These are phyloP conservation scores for Ficedula albicollis DNA, from an alignment of 2,797 vertebrate genomes.

Conservation along the genomic window DNA sequence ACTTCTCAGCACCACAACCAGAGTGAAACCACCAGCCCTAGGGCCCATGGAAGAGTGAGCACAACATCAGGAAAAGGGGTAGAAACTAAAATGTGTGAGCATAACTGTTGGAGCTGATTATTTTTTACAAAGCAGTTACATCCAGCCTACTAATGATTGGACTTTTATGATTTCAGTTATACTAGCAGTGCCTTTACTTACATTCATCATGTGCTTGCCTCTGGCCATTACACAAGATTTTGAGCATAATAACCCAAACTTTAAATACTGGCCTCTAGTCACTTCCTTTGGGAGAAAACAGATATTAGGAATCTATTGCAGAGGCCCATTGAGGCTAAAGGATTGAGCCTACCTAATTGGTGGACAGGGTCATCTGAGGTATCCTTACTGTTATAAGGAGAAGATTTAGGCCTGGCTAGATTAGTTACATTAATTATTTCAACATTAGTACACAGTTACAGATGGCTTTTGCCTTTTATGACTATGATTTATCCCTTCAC, in stretches of 20 bases:
- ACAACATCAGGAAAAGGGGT: not conserved
- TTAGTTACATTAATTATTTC: not conserved
- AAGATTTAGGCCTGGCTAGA: not conserved
- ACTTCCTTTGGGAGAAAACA: not conserved
- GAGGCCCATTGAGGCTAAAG: not conserved
- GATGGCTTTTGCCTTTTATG: not conserved
- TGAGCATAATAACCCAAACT: not conserved
- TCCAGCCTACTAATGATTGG: not conserved
- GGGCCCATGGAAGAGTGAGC: not conserved
- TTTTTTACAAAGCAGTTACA: not conserved
- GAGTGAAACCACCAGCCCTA: not conserved
- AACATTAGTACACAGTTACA: not conserved
- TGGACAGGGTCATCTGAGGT: not conserved
- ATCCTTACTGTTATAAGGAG: not conserved
- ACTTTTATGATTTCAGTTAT: not conserved
- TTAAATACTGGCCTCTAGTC: not conserved
- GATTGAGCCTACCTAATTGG: not conserved
- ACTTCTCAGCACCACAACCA: not conserved
- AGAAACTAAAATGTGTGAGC: not conserved
- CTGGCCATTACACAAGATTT: not conserved
- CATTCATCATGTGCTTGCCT: not conserved
- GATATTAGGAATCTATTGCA: not conserved
- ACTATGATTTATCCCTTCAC: not conserved
- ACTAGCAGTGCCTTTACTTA: not conserved
- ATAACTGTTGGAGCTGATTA: not conserved